Conservation (phyloP, 2,113 vertebrate genomes). For the Macrotus californicus region DNA sequence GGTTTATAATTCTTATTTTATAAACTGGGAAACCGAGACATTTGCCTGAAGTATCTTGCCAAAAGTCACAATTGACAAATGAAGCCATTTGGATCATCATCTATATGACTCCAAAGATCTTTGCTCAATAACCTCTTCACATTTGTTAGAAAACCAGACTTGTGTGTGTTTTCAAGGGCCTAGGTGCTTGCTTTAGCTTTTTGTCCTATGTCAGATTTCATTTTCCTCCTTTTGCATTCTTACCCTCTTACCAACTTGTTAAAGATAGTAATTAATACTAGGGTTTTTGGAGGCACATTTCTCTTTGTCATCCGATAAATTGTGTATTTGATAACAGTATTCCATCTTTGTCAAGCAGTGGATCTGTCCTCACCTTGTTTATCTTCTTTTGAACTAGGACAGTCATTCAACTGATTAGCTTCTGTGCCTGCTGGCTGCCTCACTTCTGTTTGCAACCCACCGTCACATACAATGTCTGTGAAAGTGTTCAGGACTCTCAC, state of each 20-base stretch:
- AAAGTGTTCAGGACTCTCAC: not conserved
- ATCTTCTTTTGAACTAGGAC: constrained; percentile 3
- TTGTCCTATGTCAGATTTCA: not conserved
- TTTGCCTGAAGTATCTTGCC: not conserved
- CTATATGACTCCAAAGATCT: not conserved
- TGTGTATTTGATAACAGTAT: not conserved
- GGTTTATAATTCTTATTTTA: not conserved
- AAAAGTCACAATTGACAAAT: not conserved
- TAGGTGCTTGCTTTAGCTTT: not conserved
- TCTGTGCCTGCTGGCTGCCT: not conserved
- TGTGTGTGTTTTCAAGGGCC: not conserved
- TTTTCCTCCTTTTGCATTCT: not conserved
- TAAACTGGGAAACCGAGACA: not conserved
- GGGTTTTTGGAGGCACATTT: not conserved
- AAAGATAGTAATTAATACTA: not conserved
- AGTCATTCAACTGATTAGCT: not conserved
- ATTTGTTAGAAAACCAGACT: not conserved
- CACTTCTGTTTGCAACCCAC: not conserved
- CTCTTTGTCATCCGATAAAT: not conserved
- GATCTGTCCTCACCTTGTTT: not conserved
- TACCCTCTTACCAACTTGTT: not conserved
- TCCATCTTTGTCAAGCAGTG: not conserved
- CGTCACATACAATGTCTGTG: not conserved
- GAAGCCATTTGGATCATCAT: not conserved
- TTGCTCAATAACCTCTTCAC: not conserved